Conservation (phyloP, 2,888 invertebrate species). For the Eubasilissa splendida region DNA sequence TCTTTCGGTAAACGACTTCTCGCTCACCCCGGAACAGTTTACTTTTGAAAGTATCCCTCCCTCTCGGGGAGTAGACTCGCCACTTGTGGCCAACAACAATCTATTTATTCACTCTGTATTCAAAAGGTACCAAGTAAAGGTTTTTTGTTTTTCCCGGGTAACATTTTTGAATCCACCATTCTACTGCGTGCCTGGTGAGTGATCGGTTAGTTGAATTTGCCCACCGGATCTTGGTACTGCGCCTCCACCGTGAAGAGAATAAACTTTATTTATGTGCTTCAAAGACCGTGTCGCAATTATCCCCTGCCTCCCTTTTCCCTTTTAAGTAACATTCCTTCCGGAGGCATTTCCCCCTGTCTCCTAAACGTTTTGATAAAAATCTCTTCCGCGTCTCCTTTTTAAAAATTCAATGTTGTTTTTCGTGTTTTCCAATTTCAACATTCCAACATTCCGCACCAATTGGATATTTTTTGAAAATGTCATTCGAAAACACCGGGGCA, state of each 20-base stretch:
- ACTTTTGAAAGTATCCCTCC: not conserved
- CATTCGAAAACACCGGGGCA: too few species aligned
- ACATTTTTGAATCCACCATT: too few species aligned
- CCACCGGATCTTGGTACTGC: not conserved
- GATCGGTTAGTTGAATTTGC: not conserved
- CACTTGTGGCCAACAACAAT: too few species aligned
- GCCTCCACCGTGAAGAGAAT: slow-evolving; percentile 47
- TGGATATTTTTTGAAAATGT: too few species aligned
- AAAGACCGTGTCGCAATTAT: slow-evolving; percentile 57
- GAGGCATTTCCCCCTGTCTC: slow-evolving; percentile 10
- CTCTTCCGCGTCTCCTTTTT: slow-evolving; percentile 12
- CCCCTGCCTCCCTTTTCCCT: slow-evolving; percentile 37
- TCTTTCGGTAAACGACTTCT: not conserved
- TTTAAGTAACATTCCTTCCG: slow-evolving; percentile 50
- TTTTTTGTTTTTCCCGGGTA: too few species aligned
- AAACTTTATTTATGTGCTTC: slow-evolving; percentile 51
- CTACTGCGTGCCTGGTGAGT: too few species aligned
- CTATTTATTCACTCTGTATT: too few species aligned
- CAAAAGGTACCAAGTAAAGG: too few species aligned
- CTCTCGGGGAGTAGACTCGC: not conserved
- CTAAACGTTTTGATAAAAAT: slow-evolving; percentile 55
- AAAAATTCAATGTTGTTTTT: slow-evolving; percentile 22
- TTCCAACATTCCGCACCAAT: not conserved
- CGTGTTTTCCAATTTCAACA: slow-evolving; percentile 15
- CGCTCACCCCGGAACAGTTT: not conserved